Conservation (phyloP, 2,113 vertebrate genomes). For the Toxotes jaculatrix region DNA sequence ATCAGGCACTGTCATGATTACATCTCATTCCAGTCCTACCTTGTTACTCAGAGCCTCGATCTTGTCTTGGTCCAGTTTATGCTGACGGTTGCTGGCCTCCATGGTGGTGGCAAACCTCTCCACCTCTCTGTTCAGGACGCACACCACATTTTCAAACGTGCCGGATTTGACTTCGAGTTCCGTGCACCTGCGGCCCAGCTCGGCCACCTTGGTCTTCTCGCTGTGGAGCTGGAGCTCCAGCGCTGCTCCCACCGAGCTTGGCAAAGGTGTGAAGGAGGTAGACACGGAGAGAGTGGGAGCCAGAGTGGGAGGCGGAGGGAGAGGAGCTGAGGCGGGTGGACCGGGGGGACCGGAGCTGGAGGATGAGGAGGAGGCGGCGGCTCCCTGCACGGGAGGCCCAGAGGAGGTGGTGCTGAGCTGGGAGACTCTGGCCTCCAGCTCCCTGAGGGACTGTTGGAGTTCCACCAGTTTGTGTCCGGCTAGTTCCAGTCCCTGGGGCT, state of each 20-base stretch:
- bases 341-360: slow-evolving; percentile 68
- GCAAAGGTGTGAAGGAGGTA: slow-evolving; percentile 84
- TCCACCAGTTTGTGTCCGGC: slow-evolving; percentile 84
- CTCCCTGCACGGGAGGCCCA: slow-evolving; percentile 83
- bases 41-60: slow-evolving; percentile 91
- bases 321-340: slow-evolving; percentile 61
- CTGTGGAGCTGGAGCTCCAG: slow-evolving; percentile 83
- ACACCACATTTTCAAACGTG: slow-evolving; percentile 97
- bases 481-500: slow-evolving; percentile 84
- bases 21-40: slow-evolving; percentile 76
- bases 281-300: slow-evolving; percentile 79
- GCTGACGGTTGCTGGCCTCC: slow-evolving; percentile 91
- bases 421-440: slow-evolving; percentile 83
- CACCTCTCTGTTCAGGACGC: slow-evolving; percentile 95
- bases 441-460: slow-evolving; percentile 81
- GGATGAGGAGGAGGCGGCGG: slow-evolving; percentile 72
- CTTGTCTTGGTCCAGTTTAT: slow-evolving; percentile 93
- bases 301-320: slow-evolving; percentile 67
- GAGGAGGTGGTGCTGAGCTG: slow-evolving; percentile 73
- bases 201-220: slow-evolving; percentile 78
- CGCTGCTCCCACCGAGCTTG: slow-evolving; percentile 82
- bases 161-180: slow-evolving; percentile 89
- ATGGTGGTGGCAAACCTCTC: slow-evolving; percentile 90
- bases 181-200: slow-evolving; percentile 85
- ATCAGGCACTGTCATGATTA: background rate